Evolutionary conservation across 2,888 invertebrate genomes (phyloP), one percentile per base, ranked within the genome.

Genomic region (Standfussiana lucernea): DNA sequence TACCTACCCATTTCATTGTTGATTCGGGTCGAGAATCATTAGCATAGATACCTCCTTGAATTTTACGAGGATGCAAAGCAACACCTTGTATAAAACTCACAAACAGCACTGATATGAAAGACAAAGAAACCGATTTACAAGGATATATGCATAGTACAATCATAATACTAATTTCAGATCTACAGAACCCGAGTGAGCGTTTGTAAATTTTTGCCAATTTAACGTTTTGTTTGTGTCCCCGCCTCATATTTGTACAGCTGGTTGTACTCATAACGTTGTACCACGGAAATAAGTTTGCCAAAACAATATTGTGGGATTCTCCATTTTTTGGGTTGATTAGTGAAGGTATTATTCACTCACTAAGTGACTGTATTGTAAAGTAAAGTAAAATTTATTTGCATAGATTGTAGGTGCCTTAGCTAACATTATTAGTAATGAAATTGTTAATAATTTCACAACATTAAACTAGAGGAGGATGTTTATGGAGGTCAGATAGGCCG

Each of bases 201-300:
- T 64, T 66, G 59, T 66, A 79, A 50, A 71, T 66, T 74, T 80
- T 75, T 72, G 24, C 75, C 79, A 83, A 79, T 85, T 82, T 77
- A 53, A 37, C 64, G 47, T 80, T 78, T 80, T 83, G 75, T 88
- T 86, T 88, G 81, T 75, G 64, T 77, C 50, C 50, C 50, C 50
- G 68, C 18, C 61, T 66, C 75, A 83, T 82, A 82, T 88, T 88
- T 87, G 77, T 74, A 64, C 80, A 87, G 74, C 73, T 72, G 84
- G 77, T 77, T 87, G 75, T 73, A 79, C 45, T 76, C 68, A 56
- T 73, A 82, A 77, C 80, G 79, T 73, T 59, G 72, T 53, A 65
- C 53, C 65, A 67, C 65, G 15, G 32, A 86, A 80, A 86, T 84
- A 75, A 75, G 77, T 79, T 76, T 72, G 32, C 56, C 62, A 72